phyloP scores from a whole-genome alignment of 1,140 invertebrate genomes.

The Polyergus mexicanus region DNA sequence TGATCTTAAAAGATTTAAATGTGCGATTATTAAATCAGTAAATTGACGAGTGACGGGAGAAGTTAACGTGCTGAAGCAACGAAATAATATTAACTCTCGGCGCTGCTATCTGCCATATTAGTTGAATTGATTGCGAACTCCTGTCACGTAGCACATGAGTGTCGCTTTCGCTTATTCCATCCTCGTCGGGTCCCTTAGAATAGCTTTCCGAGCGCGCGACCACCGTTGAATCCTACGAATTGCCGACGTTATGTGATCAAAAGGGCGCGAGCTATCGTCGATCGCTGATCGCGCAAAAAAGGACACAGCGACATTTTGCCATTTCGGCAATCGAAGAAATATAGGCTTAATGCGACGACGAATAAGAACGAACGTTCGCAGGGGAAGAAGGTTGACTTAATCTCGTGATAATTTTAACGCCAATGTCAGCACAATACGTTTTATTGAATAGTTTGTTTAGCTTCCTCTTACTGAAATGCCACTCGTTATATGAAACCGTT shows the following conservation, averaged over 20 bases:
- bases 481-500: not conserved
- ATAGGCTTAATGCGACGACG: conserved; percentile 22
- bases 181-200: conserved; percentile 34
- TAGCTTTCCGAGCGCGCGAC: conserved; percentile 33
- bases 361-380: conserved; percentile 21
- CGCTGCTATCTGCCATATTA: conserved; percentile 24
- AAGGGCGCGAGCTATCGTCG: conserved; percentile 20
- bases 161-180: conserved; percentile 49
- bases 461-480: not conserved
- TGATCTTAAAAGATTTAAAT: conserved; percentile 17
- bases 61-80: not conserved
- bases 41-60: not conserved
- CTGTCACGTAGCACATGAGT: conserved; percentile 23
- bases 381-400: conserved; percentile 12
- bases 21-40: not conserved
- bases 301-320: not conserved
- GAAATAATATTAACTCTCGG: conserved; percentile 7
- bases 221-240: conserved; percentile 26
- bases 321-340: conserved; percentile 43
- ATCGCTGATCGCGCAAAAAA: conserved; percentile 32
- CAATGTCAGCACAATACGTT: conserved; percentile 34
- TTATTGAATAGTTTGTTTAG: conserved; percentile 24
- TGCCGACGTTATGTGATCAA: conserved; percentile 38
- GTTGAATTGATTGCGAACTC: conserved; percentile 35
- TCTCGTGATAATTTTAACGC: conserved; percentile 50